Conservation (phyloP, 2,888 invertebrate species). For the Muschampia plurimacula region DNA sequence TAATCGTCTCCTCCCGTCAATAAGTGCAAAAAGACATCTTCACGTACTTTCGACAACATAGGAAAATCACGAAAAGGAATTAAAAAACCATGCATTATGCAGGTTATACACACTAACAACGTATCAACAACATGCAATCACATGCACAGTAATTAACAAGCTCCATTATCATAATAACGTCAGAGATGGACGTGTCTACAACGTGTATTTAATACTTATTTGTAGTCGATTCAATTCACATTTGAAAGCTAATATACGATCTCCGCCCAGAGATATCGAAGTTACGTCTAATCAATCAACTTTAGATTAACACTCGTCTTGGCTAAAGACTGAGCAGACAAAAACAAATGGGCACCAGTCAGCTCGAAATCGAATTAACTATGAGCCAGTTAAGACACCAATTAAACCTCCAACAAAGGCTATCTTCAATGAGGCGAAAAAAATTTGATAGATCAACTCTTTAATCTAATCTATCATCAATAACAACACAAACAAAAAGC, state of each 20-base stretch:
- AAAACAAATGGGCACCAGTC: constrained; percentile 77
- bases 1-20: neutral
- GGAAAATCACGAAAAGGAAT: neutral
- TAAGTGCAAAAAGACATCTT: neutral
- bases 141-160: constrained; percentile 19
- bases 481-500: constrained; percentile 44
- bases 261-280: constrained; percentile 66
- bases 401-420: constrained; percentile 83
- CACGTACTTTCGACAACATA: neutral
- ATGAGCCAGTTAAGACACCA: constrained; percentile 80
- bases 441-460: constrained; percentile 84
- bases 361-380: constrained; percentile 81
- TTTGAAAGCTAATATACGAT: constrained; percentile 43
- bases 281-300: constrained; percentile 80
- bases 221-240: constrained; percentile 42
- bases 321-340: constrained; percentile 66
- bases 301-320: constrained; percentile 76
- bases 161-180: constrained; percentile 19
- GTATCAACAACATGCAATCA: neutral
- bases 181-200: constrained; percentile 26
- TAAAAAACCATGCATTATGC: neutral
- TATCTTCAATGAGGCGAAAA: constrained; percentile 81
- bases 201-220: constrained; percentile 53
- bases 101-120: neutral
- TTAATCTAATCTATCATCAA: constrained; percentile 79